Percentiles rank a stretch among this genome's conserved stretches.
Evolutionary conservation across 2,113 vertebrate species (phyloP).

Genomic region (Todiramphus saurophagus): DNA sequence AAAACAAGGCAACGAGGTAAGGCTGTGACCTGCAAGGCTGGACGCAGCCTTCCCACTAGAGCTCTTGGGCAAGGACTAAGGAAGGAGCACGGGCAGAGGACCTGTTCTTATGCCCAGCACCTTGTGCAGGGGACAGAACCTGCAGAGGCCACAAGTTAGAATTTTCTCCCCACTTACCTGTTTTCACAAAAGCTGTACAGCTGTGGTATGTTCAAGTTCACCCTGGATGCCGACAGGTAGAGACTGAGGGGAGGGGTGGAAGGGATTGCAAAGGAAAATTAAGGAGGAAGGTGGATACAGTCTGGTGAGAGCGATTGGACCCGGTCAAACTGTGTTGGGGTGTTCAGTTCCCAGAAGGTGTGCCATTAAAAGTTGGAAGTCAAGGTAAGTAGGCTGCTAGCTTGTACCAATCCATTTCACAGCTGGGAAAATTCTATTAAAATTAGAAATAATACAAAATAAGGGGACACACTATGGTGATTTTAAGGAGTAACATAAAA

Average conservation of each 20-base stretch:
- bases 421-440: background rate
- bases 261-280: background rate
- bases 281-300: background rate
- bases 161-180: background rate
- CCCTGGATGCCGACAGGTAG: background rate
- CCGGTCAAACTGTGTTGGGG: background rate
- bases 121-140: background rate
- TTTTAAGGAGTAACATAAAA: background rate
- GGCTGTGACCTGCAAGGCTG: background rate
- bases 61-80: background rate
- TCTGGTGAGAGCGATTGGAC: background rate
- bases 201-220: background rate
- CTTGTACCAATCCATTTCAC: background rate
- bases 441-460: background rate
- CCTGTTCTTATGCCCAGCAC: background rate
- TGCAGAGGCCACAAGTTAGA: background rate
- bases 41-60: background rate
- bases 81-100: background rate
- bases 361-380: accelerated
- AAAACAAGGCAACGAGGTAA: background rate
- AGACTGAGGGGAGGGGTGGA: background rate
- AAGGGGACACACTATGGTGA: background rate
- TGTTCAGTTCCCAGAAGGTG: background rate
- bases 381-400: background rate
- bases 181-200: background rate